These are phyloP conservation scores for Agriotes lineatus DNA, from an alignment of 2,888 invertebrate species.

Conservation along the genomic window DNA sequence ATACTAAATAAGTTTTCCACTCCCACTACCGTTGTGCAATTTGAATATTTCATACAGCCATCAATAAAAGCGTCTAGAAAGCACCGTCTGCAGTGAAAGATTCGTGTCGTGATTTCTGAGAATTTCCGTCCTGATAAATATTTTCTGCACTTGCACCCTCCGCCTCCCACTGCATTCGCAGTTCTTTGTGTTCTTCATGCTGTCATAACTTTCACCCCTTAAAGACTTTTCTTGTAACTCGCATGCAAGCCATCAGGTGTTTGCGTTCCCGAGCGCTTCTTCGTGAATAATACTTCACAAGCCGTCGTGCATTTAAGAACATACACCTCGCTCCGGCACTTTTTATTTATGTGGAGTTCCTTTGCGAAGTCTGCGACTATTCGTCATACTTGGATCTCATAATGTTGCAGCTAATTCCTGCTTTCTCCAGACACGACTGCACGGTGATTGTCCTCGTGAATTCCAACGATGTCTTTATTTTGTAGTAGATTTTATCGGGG, in stretches of 20 bases:
- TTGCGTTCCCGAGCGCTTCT: slow-evolving; percentile 42
- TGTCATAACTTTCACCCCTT: slow-evolving; percentile 30
- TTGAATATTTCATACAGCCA: too few species aligned
- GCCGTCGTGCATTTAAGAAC: slow-evolving; percentile 36
- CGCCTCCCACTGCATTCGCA: neutral
- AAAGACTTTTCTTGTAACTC: slow-evolving; percentile 37
- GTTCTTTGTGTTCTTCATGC: slow-evolving; percentile 9
- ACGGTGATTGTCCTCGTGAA: neutral
- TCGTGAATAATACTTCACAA: slow-evolving; percentile 36
- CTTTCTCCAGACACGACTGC: neutral
- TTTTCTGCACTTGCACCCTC: neutral
- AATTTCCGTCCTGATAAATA: neutral
- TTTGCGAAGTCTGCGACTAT: slow-evolving; percentile 20
- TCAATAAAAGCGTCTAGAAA: too few species aligned
- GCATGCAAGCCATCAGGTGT: slow-evolving; percentile 42
- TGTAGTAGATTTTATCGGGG: slow-evolving; percentile 1
- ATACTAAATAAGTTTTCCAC: too few species aligned
- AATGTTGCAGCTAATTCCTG: slow-evolving; percentile 15
- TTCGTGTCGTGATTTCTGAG: neutral
- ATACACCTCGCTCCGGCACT: slow-evolving; percentile 27
- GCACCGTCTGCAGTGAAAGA: too few species aligned
- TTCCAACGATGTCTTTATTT: slow-evolving; percentile 14
- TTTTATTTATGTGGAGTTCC: slow-evolving; percentile 32
- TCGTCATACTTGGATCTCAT: slow-evolving; percentile 23
- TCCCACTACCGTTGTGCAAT: too few species aligned